Conservation (phyloP, 2,797 vertebrate species). For the Hyperoplus immaculatus region DNA sequence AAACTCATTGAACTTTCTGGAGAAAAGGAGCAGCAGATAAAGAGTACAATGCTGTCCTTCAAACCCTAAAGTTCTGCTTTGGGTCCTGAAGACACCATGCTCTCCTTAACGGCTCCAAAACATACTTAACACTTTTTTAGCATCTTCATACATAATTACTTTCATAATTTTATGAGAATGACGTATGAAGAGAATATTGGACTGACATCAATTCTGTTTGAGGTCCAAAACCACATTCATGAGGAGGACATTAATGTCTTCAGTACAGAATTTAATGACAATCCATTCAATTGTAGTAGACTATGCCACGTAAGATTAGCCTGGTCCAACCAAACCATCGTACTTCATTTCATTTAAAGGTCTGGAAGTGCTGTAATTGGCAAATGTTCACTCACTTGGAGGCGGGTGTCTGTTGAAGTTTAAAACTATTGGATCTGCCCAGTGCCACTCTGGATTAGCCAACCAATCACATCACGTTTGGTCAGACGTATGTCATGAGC, state of each 20-base stretch:
- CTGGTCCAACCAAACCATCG: too few species aligned
- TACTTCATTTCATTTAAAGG: too few species aligned
- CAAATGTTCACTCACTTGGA: too few species aligned
- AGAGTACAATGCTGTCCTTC: constrained; percentile 21
- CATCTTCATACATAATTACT: background rate
- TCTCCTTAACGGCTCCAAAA: constrained; percentile 8
- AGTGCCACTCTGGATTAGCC: too few species aligned
- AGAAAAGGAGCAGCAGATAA: constrained; percentile 27
- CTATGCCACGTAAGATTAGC: too few species aligned
- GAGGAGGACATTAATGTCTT: background rate
- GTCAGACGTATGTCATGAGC: too few species aligned
- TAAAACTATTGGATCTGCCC: too few species aligned
- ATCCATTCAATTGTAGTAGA: background rate
- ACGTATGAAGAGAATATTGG: background rate
- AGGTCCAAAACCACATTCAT: background rate
- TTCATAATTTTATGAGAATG: background rate
- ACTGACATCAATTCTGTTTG: constrained; percentile 9
- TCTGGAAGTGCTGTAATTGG: too few species aligned
- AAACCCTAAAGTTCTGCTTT: constrained; percentile 20
- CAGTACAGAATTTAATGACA: background rate
- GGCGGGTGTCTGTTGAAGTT: too few species aligned
- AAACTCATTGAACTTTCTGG: constrained; percentile 59
- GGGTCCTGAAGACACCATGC: background rate
- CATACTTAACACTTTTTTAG: constrained; percentile 10
- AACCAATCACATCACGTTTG: too few species aligned